phyloP scores from a whole-genome alignment of 2,113 vertebrate species.

The Cebidichthys violaceus region DNA sequence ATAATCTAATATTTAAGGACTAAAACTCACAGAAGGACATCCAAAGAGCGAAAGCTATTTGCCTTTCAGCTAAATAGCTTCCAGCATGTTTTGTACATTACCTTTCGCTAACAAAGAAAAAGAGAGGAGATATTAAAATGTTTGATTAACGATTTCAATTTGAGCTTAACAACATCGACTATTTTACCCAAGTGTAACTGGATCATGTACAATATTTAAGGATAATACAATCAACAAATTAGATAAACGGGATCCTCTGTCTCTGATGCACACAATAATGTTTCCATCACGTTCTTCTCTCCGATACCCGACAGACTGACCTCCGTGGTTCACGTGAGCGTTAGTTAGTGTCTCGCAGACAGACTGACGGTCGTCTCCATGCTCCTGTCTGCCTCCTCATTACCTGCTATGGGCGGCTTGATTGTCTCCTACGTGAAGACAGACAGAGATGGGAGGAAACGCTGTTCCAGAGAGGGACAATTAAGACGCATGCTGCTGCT shows the following conservation, averaged over 20 bases:
- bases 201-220: not conserved
- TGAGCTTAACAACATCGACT: not conserved
- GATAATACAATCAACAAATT: not conserved
- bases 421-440: not conserved
- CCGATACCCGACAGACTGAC: not conserved
- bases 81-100: not conserved
- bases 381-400: conserved; percentile 2
- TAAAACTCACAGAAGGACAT: not conserved
- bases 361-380: not conserved
- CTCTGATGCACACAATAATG: not conserved
- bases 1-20: not conserved
- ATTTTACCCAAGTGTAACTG: not conserved
- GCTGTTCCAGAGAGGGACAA: conserved; percentile 4
- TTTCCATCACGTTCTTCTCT: not conserved
- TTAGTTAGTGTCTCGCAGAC: not conserved
- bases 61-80: not conserved
- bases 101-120: not conserved
- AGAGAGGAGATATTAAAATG: not conserved
- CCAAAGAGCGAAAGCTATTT: not conserved
- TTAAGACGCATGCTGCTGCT: conserved; percentile 5
- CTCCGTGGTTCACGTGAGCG: not conserved
- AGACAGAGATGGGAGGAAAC: not conserved
- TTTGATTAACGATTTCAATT: not conserved
- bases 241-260: not conserved
- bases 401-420: not conserved